Evolutionary conservation across 1,140 invertebrate species (phyloP), one percentile per base, ranked within the genome.

Genomic region (Planococcus citri): DNA sequence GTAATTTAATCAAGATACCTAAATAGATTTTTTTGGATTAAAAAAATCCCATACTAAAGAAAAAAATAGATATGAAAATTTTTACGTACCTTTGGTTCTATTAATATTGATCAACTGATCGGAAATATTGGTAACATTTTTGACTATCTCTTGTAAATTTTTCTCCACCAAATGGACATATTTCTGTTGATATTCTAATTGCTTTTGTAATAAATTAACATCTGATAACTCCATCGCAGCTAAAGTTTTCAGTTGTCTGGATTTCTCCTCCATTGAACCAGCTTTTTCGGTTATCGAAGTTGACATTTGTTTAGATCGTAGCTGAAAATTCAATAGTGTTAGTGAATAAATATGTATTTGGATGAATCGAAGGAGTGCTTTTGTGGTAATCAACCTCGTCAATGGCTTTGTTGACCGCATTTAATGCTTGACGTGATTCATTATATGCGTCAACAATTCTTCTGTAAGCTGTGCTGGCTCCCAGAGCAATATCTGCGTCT

Each of bases 391-490:
- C 81, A 27, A 85, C 82, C 37, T 83, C 77, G 27, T 85, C 78
- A 33, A 0, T 80, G 0, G 91, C 91, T 70, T 83, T 81, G n/a
- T 80, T 76, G 0, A 88, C 88, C 25, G 85, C 84, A 61, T 60
- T 72, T 1, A 64, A 9, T 10, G 60, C 20, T 20, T 83, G 76
- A 73, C 80, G 80, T 0, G 90, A 89, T 29, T 79, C 79, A 20
- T 80, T 75, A 12, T 93, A 79, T 24, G 82, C 82, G 58, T 86
- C 82, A 0, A 89, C 84, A 68, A 96, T 94, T 73, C 86, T 86
- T 73, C 89, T 82, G 77, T 94, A 94, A 0, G 88, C 91, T 69
- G 85, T 84, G 51, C 91, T 92, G 0, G 91, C 90, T 74, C 85
- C 83, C 29, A 92, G 77, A 21, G 89, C 87, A 72, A 83, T 83